These are phyloP conservation scores for Oscheius sp. DNA, from an alignment of 2,888 invertebrate genomes.

Conservation along the genomic window DNA sequence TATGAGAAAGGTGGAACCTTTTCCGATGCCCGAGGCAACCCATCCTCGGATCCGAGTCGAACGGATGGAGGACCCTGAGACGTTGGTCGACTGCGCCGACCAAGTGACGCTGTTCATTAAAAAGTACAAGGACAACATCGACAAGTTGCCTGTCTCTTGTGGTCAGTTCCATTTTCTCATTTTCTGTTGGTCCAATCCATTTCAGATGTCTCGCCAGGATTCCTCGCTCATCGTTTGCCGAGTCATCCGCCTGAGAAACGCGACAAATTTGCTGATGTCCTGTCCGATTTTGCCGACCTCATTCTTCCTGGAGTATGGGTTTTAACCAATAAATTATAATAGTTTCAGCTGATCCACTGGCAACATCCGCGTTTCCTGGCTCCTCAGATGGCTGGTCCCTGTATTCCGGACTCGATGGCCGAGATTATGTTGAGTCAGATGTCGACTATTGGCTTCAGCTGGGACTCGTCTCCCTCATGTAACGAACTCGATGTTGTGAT, in stretches of 20 bases:
- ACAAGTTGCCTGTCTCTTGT: neutral
- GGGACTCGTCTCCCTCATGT: neutral
- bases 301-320: neutral
- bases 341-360: neutral
- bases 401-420: neutral
- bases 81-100: neutral
- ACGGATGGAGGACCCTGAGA: neutral
- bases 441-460: neutral
- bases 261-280: neutral
- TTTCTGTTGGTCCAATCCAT: no score
- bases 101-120: neutral
- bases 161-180: no score
- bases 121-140: neutral
- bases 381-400: constrained; percentile 1
- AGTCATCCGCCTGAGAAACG: neutral
- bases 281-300: neutral
- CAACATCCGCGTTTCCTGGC: constrained; percentile 2
- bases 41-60: neutral
- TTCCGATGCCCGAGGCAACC: neutral
- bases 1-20: neutral
- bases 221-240: neutral
- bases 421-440: neutral
- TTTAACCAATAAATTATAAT: neutral
- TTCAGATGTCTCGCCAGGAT: neutral
- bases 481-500: neutral